Evolutionary conservation across 2,113 vertebrate species (phyloP), one percentile per base, ranked within the genome.

Genomic region (Trogon melanurus): DNA sequence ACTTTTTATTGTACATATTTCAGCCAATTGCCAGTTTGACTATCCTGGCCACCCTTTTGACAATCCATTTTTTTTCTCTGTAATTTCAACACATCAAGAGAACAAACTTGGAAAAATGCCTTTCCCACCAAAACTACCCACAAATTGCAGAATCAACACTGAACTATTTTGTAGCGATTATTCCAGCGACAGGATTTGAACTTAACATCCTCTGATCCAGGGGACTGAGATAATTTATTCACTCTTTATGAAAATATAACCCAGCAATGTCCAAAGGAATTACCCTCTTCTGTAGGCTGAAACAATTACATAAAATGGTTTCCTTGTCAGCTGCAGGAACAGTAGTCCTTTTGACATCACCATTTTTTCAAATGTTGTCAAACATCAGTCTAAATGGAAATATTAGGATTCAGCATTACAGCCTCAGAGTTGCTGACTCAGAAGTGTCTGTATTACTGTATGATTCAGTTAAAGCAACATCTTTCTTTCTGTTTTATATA

Each of bases 101-200:
- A 95, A 30, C 44, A 92, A 91, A 87, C 69, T 91, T 97, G 92
- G 95, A 97, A 96, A 95, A 95, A 91, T 87, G 88, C 95, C 97
- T 92, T 96, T 95, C 95, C 75, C 95, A 96, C 91, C 91, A 94
- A 95, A 97, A 97, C 94, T 95, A 78, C 93, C 97, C 97, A 95
- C 96, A 98, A 98, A 97, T 97, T 97, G 96, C 96, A 97, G 93
- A 98, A 96, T 97, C 97, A 98, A 97, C 97, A 98, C 44, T 93
- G 87, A 96, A 94, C 80, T 95, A 97, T 96, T 97, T 96, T 94
- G 84, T 93, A 96, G 95, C 79, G 93, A 97, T 96, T 93, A 95
- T 84, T 93, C 54, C 80, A 93, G 73, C 1, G 32, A 88, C 95
- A 91, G 89, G 71, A 97, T 93, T 93, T 94, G 89, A 95, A 97